Evolutionary conservation across 2,797 vertebrate genomes (phyloP), one percentile per base, ranked within the genome.

Genomic region (Yasuhikotakia modesta): DNA sequence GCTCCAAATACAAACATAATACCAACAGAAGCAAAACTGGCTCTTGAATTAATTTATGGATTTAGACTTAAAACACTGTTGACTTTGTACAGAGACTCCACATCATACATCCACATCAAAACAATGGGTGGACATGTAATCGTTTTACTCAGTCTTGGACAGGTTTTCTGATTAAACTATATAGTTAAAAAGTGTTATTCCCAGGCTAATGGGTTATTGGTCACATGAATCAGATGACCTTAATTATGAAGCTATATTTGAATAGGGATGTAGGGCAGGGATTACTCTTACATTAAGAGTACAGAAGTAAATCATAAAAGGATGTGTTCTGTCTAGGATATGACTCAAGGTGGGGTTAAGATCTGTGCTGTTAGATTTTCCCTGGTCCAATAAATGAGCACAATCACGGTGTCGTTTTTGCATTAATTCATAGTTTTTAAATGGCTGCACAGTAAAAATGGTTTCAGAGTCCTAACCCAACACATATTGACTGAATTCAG

Each of bases 181-280:
- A 66, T 55, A 8, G 70, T 79, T 80, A 39, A 76, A 84, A 80
- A 48, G 71, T 80, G 69, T 75, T 53, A 17, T 66, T 83, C 73
- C 35, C 72, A 70, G 58, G 70, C 79, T 84, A 78, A 84, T 81
- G 82, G 27, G 78, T 79, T 70, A 83, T 78, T 66, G 77, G 79
- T 82, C 81, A 84, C 74, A 46, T 86, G 78, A 75, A 55, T 50
- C 45, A 45, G 43, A 71, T 81, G 85, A 78, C 81, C 85, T 83
- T 84, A 86, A 86, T 86, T 86, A 80, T 86, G 71, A 81, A 82
- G 83, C 85, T 86, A 86, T 81, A 86, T 86, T 86, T 83, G 85
- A 86, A 81, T 80, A 64, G 79, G 72, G 73, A 86, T 86, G 81
- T 84, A 86, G 85, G 81, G 57, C 83, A 86, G 79, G 70, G 79